Conservation (phyloP, 2,113 vertebrate genomes). For the Phylloscopus trochilus region DNA sequence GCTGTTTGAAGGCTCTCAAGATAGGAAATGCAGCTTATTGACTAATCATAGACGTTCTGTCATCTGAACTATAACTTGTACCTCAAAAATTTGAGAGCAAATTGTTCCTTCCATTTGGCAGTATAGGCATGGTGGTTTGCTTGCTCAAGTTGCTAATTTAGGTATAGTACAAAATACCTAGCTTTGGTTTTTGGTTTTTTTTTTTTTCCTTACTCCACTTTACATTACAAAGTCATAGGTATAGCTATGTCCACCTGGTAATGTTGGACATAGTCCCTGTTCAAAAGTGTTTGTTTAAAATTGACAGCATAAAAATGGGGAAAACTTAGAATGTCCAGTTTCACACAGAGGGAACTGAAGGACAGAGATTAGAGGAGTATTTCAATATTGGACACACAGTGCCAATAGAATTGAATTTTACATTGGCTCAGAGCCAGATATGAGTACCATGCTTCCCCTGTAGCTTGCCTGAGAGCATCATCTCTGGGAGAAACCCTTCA, state of each 20-base stretch:
- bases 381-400: not conserved
- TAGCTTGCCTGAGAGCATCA: not conserved
- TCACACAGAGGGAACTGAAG: not conserved
- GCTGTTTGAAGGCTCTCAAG: not conserved
- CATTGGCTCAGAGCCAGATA: not conserved
- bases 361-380: not conserved
- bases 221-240: not conserved
- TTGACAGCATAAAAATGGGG: not conserved
- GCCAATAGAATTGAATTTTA: not conserved
- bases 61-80: not conserved
- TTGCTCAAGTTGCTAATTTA: not conserved
- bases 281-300: not conserved
- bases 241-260: not conserved
- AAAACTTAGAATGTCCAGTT: not conserved
- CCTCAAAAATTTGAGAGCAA: not conserved
- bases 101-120: not conserved
- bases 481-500: not conserved
- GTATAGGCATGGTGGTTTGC: not conserved
- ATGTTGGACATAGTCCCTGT: not conserved
- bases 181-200: fast-evolving
- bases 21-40: not conserved
- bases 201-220: not conserved
- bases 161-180: not conserved
- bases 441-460: not conserved
- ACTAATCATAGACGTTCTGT: not conserved